Base-by-base conservation (phyloP, 2,888 invertebrate species). In the Drosophila tripunctata region DNA sequence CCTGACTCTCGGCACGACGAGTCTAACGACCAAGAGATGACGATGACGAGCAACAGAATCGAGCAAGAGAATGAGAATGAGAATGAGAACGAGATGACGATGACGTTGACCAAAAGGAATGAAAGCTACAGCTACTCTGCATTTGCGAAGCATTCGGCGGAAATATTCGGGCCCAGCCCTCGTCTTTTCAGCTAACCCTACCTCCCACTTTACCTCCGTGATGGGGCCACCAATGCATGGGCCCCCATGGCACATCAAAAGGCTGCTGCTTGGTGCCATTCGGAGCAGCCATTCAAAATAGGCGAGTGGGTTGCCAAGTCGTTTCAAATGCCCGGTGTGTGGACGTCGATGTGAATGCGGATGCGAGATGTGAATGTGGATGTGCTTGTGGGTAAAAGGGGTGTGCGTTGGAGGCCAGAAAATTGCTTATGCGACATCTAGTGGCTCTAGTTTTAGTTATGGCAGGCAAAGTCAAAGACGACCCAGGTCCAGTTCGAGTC, bases 351-450 rank as follows among this genome's bases (percentile, higher is more conserved):
- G 56, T 45, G 24, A 24, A 15, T 17, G 8, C 4, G 8, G 31
- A 31, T 30, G 41, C 35, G 33, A 30, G 7, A 4, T 24, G 31
- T 8, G 17, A 6, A 30, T 31, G 33, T 2, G 22, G 15, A 35
- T 33, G 41, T 24, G 31, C 15, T 24, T 14, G 6, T 15, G 24
- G 27, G 3, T 31, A 36, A 44, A 44, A 36, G 2, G 33, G 43
- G 55, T 24, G 40, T 22, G 10, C 38, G 61, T 55, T 35, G 67
- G 61, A 66, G 67, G 77, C 75, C 68, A 80, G 74, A 79, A n/a
- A 83, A 81, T 82, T 78, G 87, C 82, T 87, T 89, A 89, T 89
- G 86, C 86, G 89, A 89, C 88, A 82, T 88, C 86, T 71, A 85
- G 78, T 75, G 77, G 85, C 76, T 84, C 72, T 70, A 75, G 75